A percentile compares a stretch with the other conserved stretches of the same genome.
phyloP scores from a whole-genome alignment of 37 sponge, comb jelly and placozoan genomes.

The Diacarnus erythraeanus region DNA sequence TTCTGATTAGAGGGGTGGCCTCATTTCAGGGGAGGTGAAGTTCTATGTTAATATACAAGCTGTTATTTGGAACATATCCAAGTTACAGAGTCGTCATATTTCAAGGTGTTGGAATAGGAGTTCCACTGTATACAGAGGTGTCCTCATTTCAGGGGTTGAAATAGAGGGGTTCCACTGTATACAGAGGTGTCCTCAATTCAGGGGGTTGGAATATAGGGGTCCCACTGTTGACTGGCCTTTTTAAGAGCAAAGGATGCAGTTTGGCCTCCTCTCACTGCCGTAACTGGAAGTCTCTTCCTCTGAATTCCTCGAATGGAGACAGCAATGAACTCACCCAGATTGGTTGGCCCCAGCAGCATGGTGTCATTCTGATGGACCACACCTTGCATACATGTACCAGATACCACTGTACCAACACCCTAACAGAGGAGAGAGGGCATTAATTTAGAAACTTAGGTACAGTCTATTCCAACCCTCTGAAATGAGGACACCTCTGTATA shows the following conservation, averaged over 20 bases:
- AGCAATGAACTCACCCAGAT: conserved; percentile 87
- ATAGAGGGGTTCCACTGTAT: no score
- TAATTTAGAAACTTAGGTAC: background rate
- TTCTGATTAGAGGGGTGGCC: no score
- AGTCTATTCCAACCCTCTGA: no score
- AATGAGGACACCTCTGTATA: background rate
- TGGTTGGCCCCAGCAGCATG: conserved; percentile 87
- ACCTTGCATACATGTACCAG: conserved; percentile 95
- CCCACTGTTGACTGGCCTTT: conserved; percentile 51
- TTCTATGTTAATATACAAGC: no score
- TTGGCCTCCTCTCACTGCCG: conserved; percentile 91
- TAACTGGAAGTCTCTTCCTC: conserved; percentile 94
- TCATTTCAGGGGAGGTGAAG: no score
- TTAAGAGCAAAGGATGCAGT: conserved; percentile 98
- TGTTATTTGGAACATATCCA: no score
- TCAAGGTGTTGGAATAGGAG: no score
- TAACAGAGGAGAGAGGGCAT: conserved; percentile 2
- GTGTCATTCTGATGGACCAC: conserved; percentile 80
- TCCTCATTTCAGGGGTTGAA: no score
- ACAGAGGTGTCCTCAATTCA: no score
- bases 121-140: no score
- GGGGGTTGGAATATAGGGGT: no score
- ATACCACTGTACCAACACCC: conserved; percentile 97
- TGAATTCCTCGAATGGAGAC: conserved; percentile 87
- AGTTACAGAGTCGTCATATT: background rate